Evolutionary conservation across 1,140 invertebrate genomes (phyloP).

Genomic region (Drosophila albomicans): DNA sequence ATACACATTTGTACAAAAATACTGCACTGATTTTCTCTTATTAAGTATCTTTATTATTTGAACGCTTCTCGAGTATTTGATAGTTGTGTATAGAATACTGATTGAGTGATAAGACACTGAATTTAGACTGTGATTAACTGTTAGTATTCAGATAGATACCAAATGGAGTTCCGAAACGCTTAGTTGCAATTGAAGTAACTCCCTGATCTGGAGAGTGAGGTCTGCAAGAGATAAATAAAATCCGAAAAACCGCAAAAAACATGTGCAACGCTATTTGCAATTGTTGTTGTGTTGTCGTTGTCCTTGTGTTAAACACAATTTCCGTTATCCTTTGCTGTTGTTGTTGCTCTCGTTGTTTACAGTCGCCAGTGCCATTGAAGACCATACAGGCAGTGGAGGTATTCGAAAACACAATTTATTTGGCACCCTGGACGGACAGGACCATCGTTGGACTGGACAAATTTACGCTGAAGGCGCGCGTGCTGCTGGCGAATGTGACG

Average conservation of each 20-base stretch:
- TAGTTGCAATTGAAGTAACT: not conserved
- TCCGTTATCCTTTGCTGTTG: slow-evolving; percentile 18
- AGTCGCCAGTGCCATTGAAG: slow-evolving; percentile 87
- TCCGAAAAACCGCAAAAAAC: slow-evolving; percentile 4
- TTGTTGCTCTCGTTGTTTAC: slow-evolving; percentile 39
- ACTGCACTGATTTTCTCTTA: too few species aligned
- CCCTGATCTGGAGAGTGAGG: not conserved
- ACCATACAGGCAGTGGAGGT: slow-evolving; percentile 89
- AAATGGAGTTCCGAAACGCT: not conserved
- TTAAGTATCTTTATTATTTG: too few species aligned
- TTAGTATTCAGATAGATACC: not conserved
- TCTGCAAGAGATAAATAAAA: slow-evolving; percentile 6
- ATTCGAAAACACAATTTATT: slow-evolving; percentile 89
- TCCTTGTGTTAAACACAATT: slow-evolving; percentile 32
- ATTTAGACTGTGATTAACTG: not conserved
- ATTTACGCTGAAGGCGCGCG: slow-evolving; percentile 84
- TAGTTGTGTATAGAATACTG: too few species aligned
- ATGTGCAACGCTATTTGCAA: slow-evolving; percentile 6
- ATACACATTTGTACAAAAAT: too few species aligned
- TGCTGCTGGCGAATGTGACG: slow-evolving; percentile 66
- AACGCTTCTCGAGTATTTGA: too few species aligned
- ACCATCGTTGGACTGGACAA: slow-evolving; percentile 87
- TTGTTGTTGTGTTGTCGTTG: slow-evolving; percentile 5
- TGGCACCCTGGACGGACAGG: slow-evolving; percentile 89
- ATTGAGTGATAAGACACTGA: too few species aligned